phyloP scores from a whole-genome alignment of 1,140 invertebrate species.

The Drosophila quadrilineata region DNA sequence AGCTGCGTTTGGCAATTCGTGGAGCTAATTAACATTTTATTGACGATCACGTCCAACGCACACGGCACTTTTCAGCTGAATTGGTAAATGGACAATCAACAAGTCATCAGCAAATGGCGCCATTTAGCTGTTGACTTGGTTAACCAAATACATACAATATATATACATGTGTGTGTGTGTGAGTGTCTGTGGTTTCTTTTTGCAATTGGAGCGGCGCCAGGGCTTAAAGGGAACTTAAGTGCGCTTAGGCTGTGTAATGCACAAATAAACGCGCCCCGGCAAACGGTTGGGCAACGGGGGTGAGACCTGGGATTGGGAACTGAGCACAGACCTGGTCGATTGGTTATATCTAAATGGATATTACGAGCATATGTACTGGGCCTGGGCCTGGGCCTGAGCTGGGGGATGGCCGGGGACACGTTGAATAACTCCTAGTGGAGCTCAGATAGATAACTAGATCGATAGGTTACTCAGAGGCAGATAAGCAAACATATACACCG shows the following conservation, averaged over 20 bases:
- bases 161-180: slow-evolving; percentile 1
- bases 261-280: slow-evolving; percentile 60
- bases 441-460: slow-evolving; percentile 58
- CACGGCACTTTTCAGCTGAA: background rate
- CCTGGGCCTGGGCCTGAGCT: slow-evolving; percentile 7
- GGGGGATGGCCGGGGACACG: slow-evolving; percentile 4
- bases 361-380: slow-evolving; percentile 58
- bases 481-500: slow-evolving; percentile 36
- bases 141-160: background rate
- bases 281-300: slow-evolving; percentile 52
- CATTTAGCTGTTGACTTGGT: slow-evolving; percentile 35
- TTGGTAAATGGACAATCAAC: slow-evolving; percentile 25
- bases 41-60: slow-evolving; percentile 6
- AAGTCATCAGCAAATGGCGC: slow-evolving; percentile 45
- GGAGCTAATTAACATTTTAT: slow-evolving; percentile 8
- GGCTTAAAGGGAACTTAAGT: slow-evolving; percentile 72
- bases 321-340: slow-evolving; percentile 47
- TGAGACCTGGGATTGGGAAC: slow-evolving; percentile 14
- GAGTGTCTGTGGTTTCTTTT: slow-evolving; percentile 48
- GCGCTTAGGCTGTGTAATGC: slow-evolving; percentile 69
- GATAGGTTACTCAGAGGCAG: slow-evolving; percentile 47
- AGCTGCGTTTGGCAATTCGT: background rate
- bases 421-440: slow-evolving; percentile 59
- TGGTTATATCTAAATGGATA: slow-evolving; percentile 73
- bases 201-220: slow-evolving; percentile 75